Evolutionary conservation across 2,888 invertebrate species (phyloP).

Genomic region (Orthosia gracilis): DNA sequence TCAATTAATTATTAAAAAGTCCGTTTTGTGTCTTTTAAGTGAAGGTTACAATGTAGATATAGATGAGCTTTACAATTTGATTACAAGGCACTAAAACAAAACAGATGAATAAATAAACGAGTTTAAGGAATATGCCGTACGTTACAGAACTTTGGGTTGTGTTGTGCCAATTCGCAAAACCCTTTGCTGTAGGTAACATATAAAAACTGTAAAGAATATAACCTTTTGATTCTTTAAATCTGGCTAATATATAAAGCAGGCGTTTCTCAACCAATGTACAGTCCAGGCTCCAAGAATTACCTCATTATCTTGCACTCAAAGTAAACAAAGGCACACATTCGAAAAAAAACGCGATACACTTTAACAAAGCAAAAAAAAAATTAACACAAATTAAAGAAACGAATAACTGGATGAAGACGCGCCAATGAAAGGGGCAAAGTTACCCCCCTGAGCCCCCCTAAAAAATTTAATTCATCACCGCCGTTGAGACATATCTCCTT

Average conservation of each 20-base stretch:
- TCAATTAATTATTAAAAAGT: not conserved
- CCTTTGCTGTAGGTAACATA: too few species aligned
- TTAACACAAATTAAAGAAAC: conserved; percentile 88
- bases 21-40: not conserved
- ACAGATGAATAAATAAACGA: too few species aligned
- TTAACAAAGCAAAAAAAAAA: conserved; percentile 77
- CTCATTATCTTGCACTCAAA: conserved; percentile 8
- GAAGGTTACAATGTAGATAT: too few species aligned
- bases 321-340: conserved; percentile 43
- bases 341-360: conserved; percentile 67
- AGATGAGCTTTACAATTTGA: too few species aligned
- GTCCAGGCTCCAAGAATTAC: not conserved
- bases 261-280: not conserved
- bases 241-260: not conserved
- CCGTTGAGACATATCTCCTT: conserved; percentile 89
- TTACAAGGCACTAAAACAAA: too few species aligned
- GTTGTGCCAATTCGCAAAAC: too few species aligned
- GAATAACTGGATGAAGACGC: conserved; percentile 87
- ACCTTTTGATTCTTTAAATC: too few species aligned
- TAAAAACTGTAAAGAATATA: not conserved
- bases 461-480: conserved; percentile 91
- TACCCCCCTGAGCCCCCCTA: conserved; percentile 86
- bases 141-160: too few species aligned
- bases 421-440: conserved; percentile 86
- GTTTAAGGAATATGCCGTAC: too few species aligned